phyloP scores from a whole-genome alignment of 2,113 vertebrate genomes.

The Saccopteryx bilineata region DNA sequence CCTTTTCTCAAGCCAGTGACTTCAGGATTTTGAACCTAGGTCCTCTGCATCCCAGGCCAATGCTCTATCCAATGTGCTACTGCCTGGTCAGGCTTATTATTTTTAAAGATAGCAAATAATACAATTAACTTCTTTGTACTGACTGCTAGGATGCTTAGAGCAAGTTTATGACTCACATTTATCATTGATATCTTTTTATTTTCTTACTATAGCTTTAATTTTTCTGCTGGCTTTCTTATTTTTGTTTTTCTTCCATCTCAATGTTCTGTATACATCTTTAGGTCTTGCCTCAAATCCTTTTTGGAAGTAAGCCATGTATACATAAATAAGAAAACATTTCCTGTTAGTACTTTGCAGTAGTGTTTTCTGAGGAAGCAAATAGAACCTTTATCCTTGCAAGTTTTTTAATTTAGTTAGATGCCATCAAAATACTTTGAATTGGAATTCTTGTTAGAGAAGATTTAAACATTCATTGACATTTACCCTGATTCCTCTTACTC shows the following conservation, averaged over 20 bases:
- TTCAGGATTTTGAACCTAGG: too few relatives aligned
- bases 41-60: too few relatives aligned
- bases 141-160: constrained; percentile 8
- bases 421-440: not conserved
- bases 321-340: constrained; percentile 37
- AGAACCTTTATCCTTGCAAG: not conserved
- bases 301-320: constrained; percentile 38
- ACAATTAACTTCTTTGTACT: not conserved
- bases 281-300: not conserved
- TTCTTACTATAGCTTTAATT: not conserved
- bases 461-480: not conserved
- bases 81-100: not conserved
- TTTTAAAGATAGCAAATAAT: constrained; percentile 16
- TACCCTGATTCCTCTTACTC: constrained; percentile 5
- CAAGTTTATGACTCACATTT: not conserved
- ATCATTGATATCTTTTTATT: not conserved
- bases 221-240: not conserved
- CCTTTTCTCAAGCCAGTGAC: too few relatives aligned
- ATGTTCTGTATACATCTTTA: not conserved
- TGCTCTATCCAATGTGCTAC: too few relatives aligned
- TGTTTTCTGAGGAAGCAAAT: not conserved
- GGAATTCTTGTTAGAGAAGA: not conserved
- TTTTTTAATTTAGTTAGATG: constrained; percentile 38
- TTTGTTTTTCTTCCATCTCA: not conserved
- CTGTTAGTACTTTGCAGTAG: not conserved